A percentile compares a stretch with the other conserved stretches of the same genome.
Evolutionary conservation across 1,140 invertebrate genomes (phyloP).

Genomic region (Laodelphax striatellus): DNA sequence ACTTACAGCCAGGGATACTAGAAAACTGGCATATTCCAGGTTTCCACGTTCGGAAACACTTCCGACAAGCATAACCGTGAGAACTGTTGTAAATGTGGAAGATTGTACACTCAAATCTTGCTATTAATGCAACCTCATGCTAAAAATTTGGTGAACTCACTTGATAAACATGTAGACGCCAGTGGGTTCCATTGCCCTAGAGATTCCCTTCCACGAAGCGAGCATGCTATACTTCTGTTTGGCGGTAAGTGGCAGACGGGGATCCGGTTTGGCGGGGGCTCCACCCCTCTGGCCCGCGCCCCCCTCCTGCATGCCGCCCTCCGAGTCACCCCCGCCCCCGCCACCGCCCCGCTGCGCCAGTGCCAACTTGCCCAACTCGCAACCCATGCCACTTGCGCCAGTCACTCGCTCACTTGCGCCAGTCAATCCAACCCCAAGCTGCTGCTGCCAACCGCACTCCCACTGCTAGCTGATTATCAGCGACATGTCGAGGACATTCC

Average conservation of each 20-base stretch:
- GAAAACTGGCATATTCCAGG: no score
- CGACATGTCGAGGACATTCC: no score
- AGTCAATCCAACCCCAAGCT: no score
- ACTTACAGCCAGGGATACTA: no score
- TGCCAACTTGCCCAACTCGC: slow-evolving; percentile 61
- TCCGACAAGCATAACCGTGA: no score
- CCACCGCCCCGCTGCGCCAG: slow-evolving; percentile 38
- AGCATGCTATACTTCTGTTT: slow-evolving; percentile 78
- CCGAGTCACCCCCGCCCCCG: slow-evolving; percentile 32
- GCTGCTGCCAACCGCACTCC: no score
- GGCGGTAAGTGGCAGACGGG: slow-evolving; percentile 66
- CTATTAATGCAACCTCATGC: no score
- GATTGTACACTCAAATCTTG: no score
- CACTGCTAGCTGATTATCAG: no score
- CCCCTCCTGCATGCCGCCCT: slow-evolving; percentile 21
- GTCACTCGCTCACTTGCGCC: background rate
- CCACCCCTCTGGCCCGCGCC: slow-evolving; percentile 28
- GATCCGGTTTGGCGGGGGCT: slow-evolving; percentile 53
- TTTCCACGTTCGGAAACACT: no score
- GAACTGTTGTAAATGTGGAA: no score
- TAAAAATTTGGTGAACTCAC: slow-evolving; percentile 42
- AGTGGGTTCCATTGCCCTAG: slow-evolving; percentile 73
- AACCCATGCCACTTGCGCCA: slow-evolving; percentile 46
- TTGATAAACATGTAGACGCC: slow-evolving; percentile 84
- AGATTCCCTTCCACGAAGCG: slow-evolving; percentile 81